These are phyloP conservation scores for Andrena fulva DNA, from an alignment of 2,888 invertebrate genomes.

Conservation along the genomic window DNA sequence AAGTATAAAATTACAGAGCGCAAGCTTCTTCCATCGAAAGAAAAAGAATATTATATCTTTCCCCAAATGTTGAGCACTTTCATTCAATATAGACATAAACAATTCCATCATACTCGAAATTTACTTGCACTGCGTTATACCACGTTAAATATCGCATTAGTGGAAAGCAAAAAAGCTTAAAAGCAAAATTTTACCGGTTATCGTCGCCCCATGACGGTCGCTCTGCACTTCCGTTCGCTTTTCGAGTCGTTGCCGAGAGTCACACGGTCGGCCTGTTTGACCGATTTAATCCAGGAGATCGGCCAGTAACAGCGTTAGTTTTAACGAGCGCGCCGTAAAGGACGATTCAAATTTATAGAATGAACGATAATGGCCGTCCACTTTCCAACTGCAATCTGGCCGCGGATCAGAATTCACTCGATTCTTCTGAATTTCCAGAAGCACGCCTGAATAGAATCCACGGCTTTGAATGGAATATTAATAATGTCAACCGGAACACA, in stretches of 20 bases:
- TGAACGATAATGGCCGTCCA: slow-evolving; percentile 67
- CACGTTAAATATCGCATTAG: neutral
- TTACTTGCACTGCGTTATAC: neutral
- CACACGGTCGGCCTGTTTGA: slow-evolving; percentile 30
- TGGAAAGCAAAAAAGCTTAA: neutral
- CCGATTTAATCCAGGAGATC: slow-evolving; percentile 49
- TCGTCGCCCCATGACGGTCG: slow-evolving; percentile 15
- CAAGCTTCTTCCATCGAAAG: neutral
- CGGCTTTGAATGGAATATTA: slow-evolving; percentile 65
- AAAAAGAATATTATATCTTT: neutral
- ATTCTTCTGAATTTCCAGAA: slow-evolving; percentile 57
- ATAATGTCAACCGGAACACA: slow-evolving; percentile 47
- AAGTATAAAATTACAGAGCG: neutral
- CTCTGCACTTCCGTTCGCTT: slow-evolving; percentile 46
- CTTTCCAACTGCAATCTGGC: slow-evolving; percentile 64
- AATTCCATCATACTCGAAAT: neutral
- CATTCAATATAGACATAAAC: too few relatives aligned
- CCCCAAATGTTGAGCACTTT: too few relatives aligned
- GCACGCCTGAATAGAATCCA: slow-evolving; percentile 42
- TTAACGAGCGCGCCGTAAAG: slow-evolving; percentile 69
- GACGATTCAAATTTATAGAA: slow-evolving; percentile 75
- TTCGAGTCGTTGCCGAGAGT: slow-evolving; percentile 15
- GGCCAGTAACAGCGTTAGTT: slow-evolving; percentile 45
- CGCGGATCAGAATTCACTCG: slow-evolving; percentile 52
- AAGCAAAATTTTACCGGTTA: slow-evolving; percentile 8